Evolutionary conservation across 2,888 invertebrate genomes (phyloP), one percentile per base, ranked within the genome.

Genomic region (Andrena praecox): DNA sequence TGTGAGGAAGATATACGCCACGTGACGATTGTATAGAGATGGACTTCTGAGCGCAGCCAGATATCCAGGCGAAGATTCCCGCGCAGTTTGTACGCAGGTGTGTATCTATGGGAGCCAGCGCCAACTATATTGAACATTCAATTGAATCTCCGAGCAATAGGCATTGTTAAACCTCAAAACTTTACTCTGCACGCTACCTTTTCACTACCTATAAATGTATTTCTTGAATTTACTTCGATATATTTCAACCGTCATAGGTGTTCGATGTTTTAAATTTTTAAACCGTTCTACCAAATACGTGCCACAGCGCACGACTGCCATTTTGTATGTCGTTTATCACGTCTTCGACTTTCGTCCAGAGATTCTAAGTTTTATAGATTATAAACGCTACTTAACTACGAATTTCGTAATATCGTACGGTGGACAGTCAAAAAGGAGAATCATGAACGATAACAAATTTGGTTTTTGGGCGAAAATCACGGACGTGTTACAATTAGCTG

Each of bases 51-150:
- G 42, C 12, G 20, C 12, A 33, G 10, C 2, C 6, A 8, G n/a
- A 31, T 16, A 60, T 50, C 48, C n/a, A 3, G 2, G 16, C 4
- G 16, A 71, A 64, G 33, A 54, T 52, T 52, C 31, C 70, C 60
- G 77, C 71, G 71, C 62, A 29, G 67, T 68, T 12, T 50, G 24
- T 52, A 27, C 33, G 20, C 69, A 73, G 78, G 81, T 54, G 35
- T 60, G 60, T 77, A 63, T 24, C 63, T 56, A 63, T 52, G 12
- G 24, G 1, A 54, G 10, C n/a, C 7, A n/a, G 16, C 31, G 10
- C 10, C 2, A 33, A 48, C 24, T n/a, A 8, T 54, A 10, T 16
- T 20, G 5, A 60, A 16, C 16, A 35, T 54, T 60, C 20, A 66
- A 56, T 56, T 56, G 20, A 54, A 54, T 54, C 8, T 54, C n/a